Percentiles rank a stretch among this genome's conserved stretches.
phyloP scores from a whole-genome alignment of 23 tunicate genomes.

The Halocynthia roretzi region DNA sequence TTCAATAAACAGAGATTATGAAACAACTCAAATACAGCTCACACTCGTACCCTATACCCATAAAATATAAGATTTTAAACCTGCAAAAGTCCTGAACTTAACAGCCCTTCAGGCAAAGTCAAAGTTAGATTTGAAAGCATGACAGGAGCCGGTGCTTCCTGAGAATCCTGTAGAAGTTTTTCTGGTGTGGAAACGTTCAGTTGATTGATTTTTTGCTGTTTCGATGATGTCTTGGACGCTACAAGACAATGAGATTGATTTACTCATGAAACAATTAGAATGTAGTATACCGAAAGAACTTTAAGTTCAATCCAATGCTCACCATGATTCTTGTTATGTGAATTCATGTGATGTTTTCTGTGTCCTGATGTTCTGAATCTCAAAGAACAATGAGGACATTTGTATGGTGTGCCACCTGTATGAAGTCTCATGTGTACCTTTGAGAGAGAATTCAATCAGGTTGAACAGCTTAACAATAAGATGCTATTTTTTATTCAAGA shows the following conservation, averaged over 20 bases:
- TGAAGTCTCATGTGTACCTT: slow-evolving; percentile 95
- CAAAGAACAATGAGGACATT: slow-evolving; percentile 65
- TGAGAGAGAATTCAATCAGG: not conserved
- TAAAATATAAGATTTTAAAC: not conserved
- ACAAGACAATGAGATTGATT: too few species aligned
- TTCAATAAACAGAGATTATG: too few species aligned
- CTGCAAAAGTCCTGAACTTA: slow-evolving; percentile 32
- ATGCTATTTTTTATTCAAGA: not conserved
- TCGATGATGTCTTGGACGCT: not conserved
- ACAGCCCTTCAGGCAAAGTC: slow-evolving; percentile 56
- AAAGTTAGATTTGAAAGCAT: slow-evolving; percentile 39
- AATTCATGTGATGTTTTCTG: slow-evolving; percentile 55
- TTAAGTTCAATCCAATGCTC: not conserved
- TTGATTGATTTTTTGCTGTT: slow-evolving; percentile 5
- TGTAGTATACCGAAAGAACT: not conserved
- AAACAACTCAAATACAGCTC: not conserved
- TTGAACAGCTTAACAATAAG: not conserved
- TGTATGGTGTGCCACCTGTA: slow-evolving; percentile 82
- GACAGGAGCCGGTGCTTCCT: not conserved
- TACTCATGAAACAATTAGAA: too few species aligned
- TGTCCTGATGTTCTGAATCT: slow-evolving; percentile 64
- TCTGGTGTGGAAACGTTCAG: not conserved
- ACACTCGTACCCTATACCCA: not conserved
- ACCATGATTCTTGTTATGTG: slow-evolving; percentile 24
- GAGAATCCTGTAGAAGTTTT: too few species aligned